Evolutionary conservation across 2,113 vertebrate species (phyloP), one percentile per base, ranked within the genome.

Genomic region (Odocoileus virginianus): DNA sequence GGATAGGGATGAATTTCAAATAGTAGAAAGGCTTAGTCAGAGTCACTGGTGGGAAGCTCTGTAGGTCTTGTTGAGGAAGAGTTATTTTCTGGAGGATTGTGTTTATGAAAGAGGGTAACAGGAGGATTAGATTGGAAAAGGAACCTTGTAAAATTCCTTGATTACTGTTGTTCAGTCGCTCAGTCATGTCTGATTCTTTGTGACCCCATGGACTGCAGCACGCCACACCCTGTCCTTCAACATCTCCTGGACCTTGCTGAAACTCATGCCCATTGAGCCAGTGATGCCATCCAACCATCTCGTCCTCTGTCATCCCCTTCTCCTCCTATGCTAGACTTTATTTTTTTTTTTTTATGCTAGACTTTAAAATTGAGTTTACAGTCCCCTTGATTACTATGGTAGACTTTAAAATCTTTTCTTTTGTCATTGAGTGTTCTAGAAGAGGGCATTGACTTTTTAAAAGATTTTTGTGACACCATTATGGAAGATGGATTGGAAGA

Each of bases 401-500:
- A 78, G 64, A 92, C 2, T 92, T 92, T 78, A 89, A 67, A 97
- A 55, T 92, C 40, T 89, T 89, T 94, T 61, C 55, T 47, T 85
- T 85, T 52, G 2, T 57, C 54, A 82, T 61, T 82, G 23, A 90
- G 76, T 57, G 45, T 85, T 89, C 82, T 47, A 76, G 61, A 87
- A 21, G 21, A 91, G 47, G 14, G 6, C 36, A 74, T 83, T 91
- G 71, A 45, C 23, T 40, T 91, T 74, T 52, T 28, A 17, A 54
- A 91, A 91, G 87, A 90, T 91, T 95, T 94, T 82, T 87, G 58
- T 95, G 91, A 93, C 19, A 50, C 45, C 55, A 23, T 27, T 87
- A 50, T 64, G 13, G 17, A 87, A 60, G n/a, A 52, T 89, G 3
- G 30, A 47, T 93, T 52, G 13, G n/a, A 71, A 88, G 58, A 94